A percentile compares a stretch with the other conserved stretches of the same genome.
Evolutionary conservation across 2,888 invertebrate genomes (phyloP).

Genomic region (Crepidodera aurea): DNA sequence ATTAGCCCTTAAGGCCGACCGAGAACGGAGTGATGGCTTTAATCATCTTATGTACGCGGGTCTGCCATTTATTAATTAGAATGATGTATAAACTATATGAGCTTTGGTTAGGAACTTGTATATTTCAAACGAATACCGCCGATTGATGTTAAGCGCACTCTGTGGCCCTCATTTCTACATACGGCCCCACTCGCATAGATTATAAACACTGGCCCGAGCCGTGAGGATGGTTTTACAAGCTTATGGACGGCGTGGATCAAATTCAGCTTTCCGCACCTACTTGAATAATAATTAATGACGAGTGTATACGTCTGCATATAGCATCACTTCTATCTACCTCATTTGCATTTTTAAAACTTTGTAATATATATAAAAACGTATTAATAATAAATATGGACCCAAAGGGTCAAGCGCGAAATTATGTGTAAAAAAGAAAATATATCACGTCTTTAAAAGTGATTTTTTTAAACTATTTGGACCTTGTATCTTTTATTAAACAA

Average conservation of each 20-base stretch:
- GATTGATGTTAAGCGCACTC: slow-evolving; percentile 52
- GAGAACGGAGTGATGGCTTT: slow-evolving; percentile 51
- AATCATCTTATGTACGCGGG: slow-evolving; percentile 51
- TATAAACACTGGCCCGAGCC: slow-evolving; percentile 48
- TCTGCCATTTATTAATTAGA: slow-evolving; percentile 61
- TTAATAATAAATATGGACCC: slow-evolving; percentile 1
- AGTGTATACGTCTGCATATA: slow-evolving; percentile 6
- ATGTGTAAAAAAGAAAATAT: too few species aligned
- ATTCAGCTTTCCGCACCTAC: slow-evolving; percentile 39
- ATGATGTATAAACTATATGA: slow-evolving; percentile 58
- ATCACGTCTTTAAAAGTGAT: too few species aligned
- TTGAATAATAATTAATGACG: slow-evolving; percentile 42
- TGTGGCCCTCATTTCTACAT: slow-evolving; percentile 38
- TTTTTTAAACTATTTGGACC: too few species aligned
- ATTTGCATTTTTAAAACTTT: slow-evolving; percentile 13
- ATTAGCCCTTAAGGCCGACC: slow-evolving; percentile 41
- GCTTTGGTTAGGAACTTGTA: slow-evolving; percentile 53
- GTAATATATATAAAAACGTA: slow-evolving; percentile 1
- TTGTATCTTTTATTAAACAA: too few species aligned
- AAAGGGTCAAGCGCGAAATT: too few species aligned
- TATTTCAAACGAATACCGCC: slow-evolving; percentile 54
- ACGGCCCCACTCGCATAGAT: slow-evolving; percentile 38
- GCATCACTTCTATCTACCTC: neutral
- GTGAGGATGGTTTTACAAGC: slow-evolving; percentile 38
- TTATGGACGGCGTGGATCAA: slow-evolving; percentile 39